Evolutionary conservation across 1,140 invertebrate genomes (phyloP).

Genomic region (Harpegnathos saltator): DNA sequence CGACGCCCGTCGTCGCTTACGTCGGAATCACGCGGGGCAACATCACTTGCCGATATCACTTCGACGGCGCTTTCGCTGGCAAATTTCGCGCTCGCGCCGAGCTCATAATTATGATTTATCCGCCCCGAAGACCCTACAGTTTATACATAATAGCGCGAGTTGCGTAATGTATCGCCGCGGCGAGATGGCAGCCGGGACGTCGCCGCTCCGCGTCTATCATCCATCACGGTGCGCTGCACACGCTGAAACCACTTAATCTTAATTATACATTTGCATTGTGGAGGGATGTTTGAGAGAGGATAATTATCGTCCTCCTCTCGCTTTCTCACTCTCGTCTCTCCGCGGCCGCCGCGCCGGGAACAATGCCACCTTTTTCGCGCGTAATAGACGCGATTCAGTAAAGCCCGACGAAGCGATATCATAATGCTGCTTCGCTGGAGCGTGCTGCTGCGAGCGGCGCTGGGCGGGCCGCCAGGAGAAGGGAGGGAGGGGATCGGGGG

Average conservation of each 20-base stretch:
- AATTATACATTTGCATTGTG: conserved; percentile 48
- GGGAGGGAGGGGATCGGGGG: neutral
- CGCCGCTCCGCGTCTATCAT: conserved; percentile 48
- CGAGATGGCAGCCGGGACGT: conserved; percentile 48
- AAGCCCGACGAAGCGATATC: neutral
- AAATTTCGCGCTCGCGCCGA: conserved; percentile 7
- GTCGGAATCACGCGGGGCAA: no score
- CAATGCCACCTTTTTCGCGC: neutral
- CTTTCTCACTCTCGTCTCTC: no score
- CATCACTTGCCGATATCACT: conserved; percentile 4
- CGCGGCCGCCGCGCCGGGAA: neutral
- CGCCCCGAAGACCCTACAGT: conserved; percentile 29
- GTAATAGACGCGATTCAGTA: neutral
- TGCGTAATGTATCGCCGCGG: conserved; percentile 56
- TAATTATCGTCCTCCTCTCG: neutral
- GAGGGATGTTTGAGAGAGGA: conserved; percentile 34
- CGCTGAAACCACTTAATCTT: conserved; percentile 55
- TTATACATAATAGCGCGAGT: conserved; percentile 56
- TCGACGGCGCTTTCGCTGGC: conserved; percentile 36
- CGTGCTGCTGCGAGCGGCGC: no score
- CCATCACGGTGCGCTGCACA: conserved; percentile 57
- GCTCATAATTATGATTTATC: conserved; percentile 61
- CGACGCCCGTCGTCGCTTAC: no score
- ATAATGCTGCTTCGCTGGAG: neutral
- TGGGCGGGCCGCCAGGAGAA: no score